Conservation (phyloP, 2,797 vertebrate genomes). For the Danionella dracula region DNA sequence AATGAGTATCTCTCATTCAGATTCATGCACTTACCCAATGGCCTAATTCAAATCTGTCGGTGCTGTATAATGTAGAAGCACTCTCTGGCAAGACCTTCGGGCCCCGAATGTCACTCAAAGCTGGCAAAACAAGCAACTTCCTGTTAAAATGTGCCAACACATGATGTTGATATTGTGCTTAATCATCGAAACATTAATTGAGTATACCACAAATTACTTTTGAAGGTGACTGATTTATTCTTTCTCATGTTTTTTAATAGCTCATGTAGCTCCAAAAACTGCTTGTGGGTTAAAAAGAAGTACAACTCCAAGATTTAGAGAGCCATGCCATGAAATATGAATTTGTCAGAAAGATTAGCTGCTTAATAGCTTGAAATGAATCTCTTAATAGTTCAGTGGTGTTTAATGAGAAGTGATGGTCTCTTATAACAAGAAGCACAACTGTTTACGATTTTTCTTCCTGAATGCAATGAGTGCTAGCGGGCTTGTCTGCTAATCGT, state of each 20-base stretch:
- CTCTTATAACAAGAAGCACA: slow-evolving; percentile 4
- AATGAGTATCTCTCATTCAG: slow-evolving; percentile 71
- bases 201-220: neutral
- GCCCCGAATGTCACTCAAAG: slow-evolving; percentile 33
- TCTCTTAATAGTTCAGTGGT: slow-evolving; percentile 42
- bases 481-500: slow-evolving; percentile 6
- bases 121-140: slow-evolving; percentile 7
- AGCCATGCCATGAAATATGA: slow-evolving; percentile 50
- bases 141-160: neutral
- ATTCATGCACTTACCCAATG: slow-evolving; percentile 59
- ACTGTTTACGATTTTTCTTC: neutral
- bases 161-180: neutral
- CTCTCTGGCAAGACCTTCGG: slow-evolving; percentile 42
- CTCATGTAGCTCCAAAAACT: slow-evolving; percentile 44
- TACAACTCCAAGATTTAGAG: slow-evolving; percentile 49
- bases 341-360: slow-evolving; percentile 48
- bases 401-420: slow-evolving; percentile 36
- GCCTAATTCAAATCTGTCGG: slow-evolving; percentile 65
- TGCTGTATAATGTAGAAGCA: slow-evolving; percentile 58
- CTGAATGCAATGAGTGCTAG: neutral
- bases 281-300: slow-evolving; percentile 37
- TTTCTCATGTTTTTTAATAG: slow-evolving; percentile 11
- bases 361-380: slow-evolving; percentile 50
- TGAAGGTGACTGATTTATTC: neutral
- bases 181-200: neutral